Base-by-base conservation (phyloP, 2,113 vertebrate genomes). In the Perca schrenkii region DNA sequence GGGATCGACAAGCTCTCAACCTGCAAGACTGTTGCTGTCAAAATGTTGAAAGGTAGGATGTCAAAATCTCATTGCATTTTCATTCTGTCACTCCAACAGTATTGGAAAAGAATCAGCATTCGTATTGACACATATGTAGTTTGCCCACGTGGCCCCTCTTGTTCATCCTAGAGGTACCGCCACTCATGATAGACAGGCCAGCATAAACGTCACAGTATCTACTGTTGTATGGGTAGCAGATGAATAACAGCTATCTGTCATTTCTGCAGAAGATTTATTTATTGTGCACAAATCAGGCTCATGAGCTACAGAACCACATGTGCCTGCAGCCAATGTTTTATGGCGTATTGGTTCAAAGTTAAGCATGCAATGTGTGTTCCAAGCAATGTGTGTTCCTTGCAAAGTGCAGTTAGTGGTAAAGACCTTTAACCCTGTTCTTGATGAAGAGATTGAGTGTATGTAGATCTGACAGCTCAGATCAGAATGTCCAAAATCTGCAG, bases 1-100 rank as follows among this genome's bases (percentile, higher is more conserved):
- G 97, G 97, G 86, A 98, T 98, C 73, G 97, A 98, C 95, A 99
- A 97, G 92, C 94, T 97, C 82, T 98, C 97, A 52, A 98, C 97
- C 83, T 99, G 97, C 95, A 98, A 98, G 96, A 99, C 96, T 11
- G 98, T 98, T 80, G 98, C 98, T 21, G 97, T 98, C 88, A 99
- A 98, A 96, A 98, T 98, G 97, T 95, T 98, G 56, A 99, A 99
- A 97, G 97, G 97, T 99, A 90, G 16, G 61, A 52, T 61, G 2
- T 61, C 12, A 57, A 22, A 53, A 36, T 63, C 25, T 31, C 1
- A 15, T 43, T 13, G 40, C 0, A 46, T 56, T 34, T 54, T 22
- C 16, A 68, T 36, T 53, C n/a, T 22, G 4, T 52, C 43, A 58
- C 3, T 58, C 10, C 50, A 52, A 3, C 16, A 40, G 34, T 16